Conservation (phyloP, 2,888 invertebrate genomes). For the Morpho deidamia region DNA sequence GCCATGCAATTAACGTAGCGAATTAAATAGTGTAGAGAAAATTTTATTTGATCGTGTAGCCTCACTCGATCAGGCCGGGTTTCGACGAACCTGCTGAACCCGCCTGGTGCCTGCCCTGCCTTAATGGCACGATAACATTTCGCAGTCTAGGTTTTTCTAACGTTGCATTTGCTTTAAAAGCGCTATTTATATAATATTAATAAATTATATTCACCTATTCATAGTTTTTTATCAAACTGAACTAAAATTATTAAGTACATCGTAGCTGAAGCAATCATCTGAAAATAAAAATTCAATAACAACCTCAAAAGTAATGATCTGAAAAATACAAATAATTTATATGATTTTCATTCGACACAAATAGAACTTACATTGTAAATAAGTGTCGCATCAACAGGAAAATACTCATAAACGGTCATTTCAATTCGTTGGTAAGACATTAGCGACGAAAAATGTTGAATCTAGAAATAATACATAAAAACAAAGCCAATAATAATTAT, state of each 20-base stretch:
- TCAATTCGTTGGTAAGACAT: slow-evolving; percentile 45
- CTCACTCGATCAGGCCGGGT: too few relatives aligned
- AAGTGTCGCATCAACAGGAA: slow-evolving; percentile 51
- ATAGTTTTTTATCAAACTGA: slow-evolving; percentile 45
- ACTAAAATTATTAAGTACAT: slow-evolving; percentile 63
- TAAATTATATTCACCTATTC: background rate
- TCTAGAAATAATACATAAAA: slow-evolving; percentile 31
- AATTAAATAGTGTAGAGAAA: too few relatives aligned
- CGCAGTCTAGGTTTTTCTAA: too few relatives aligned
- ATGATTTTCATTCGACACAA: background rate
- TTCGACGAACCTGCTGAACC: too few relatives aligned
- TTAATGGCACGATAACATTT: too few relatives aligned
- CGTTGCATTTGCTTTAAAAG: too few relatives aligned
- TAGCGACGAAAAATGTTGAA: slow-evolving; percentile 58
- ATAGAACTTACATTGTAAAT: slow-evolving; percentile 45
- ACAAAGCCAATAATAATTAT: too few relatives aligned
- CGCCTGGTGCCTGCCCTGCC: too few relatives aligned
- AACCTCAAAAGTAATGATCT: background rate
- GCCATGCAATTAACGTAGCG: too few relatives aligned
- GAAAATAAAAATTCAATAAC: slow-evolving; percentile 31
- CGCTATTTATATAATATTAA: too few relatives aligned
- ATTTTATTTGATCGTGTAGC: too few relatives aligned
- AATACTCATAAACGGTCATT: slow-evolving; percentile 51
- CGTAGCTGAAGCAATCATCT: slow-evolving; percentile 54
- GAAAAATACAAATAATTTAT: too few relatives aligned